These are phyloP conservation scores for Syncerus caffer DNA, from an alignment of 2,797 vertebrate species.

Conservation along the genomic window DNA sequence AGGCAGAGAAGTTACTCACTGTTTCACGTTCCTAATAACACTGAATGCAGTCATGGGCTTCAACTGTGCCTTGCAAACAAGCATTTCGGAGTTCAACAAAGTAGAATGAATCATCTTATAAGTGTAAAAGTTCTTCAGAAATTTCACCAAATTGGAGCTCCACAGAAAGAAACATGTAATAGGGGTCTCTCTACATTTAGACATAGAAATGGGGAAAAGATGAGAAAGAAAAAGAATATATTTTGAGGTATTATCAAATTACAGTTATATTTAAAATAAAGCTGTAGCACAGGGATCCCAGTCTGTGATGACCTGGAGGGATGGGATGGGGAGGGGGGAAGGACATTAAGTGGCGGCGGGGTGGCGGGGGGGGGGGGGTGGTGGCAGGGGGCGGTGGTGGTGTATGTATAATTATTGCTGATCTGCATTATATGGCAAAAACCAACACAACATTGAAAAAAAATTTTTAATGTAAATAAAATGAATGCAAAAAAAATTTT, in stretches of 20 bases:
- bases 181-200: background rate
- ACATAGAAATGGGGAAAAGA: background rate
- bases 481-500: background rate
- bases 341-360: accelerated
- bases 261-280: slow-evolving; percentile 10
- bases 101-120: background rate
- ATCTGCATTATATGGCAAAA: background rate
- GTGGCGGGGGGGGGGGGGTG: accelerated
- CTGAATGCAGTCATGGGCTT: background rate
- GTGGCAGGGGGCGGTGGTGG: too few relatives aligned
- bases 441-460: background rate
- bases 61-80: background rate
- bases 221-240: background rate
- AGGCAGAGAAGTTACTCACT: background rate
- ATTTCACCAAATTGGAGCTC: background rate
- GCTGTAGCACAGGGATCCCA: background rate
- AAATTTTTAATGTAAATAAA: background rate
- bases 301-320: background rate
- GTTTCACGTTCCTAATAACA: background rate
- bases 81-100: slow-evolving; percentile 6
- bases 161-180: slow-evolving; percentile 14
- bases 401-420: background rate
- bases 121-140: slow-evolving; percentile 15
- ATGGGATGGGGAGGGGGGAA: background rate
- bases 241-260: background rate